Base-by-base conservation (phyloP, 2,797 vertebrate genomes). In the Enteromius trimaculatus region DNA sequence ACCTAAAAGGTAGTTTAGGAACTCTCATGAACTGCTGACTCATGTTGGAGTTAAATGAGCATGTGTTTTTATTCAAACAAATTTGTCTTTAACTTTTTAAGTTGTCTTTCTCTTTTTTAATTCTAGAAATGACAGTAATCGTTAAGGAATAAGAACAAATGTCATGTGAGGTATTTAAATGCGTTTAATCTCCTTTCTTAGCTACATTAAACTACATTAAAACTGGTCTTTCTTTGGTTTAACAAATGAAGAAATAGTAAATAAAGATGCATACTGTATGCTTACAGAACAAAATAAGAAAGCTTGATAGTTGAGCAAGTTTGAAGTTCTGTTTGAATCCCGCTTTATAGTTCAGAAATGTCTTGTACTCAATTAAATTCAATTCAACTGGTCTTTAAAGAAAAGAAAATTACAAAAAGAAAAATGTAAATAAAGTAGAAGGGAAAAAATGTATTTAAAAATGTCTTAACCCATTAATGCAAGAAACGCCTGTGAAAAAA, bases 141-240 rank as follows among this genome's bases (percentile, higher is more conserved):
- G 34, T 58, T 62, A 26, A 37, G 77, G 31, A 51, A 79, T 78
- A 77, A 14, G 2, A 42, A 64, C 44, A 82, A 53, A 81, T 80
- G 10, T 66, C 16, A 42, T 37, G 81, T 88, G 88, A 89, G 88
- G 88, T 89, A 89, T 88, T 86, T 84, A 31, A 86, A 86, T 85
- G 87, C 82, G 34, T 89, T 89, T 89, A 88, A 88, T 88, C 69
- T 62, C 64, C 64, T 31, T 84, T 87, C 74, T 82, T 47, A 68
- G 44, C 29, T 31, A 31, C 29, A 31, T 31, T 31, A 60, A 74
- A 85, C 83, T 58, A 70, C 34, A 81, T 68, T 80, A 77, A 85
- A 83, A 76, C 84, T 47, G 71, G 31, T 71, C 66, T 77, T 51
- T 85, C 84, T 88, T 88, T 86, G 86, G 85, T 83, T 88, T 62